Conservation (phyloP, 2,888 invertebrate genomes). For the Pristionchus mayeri region DNA sequence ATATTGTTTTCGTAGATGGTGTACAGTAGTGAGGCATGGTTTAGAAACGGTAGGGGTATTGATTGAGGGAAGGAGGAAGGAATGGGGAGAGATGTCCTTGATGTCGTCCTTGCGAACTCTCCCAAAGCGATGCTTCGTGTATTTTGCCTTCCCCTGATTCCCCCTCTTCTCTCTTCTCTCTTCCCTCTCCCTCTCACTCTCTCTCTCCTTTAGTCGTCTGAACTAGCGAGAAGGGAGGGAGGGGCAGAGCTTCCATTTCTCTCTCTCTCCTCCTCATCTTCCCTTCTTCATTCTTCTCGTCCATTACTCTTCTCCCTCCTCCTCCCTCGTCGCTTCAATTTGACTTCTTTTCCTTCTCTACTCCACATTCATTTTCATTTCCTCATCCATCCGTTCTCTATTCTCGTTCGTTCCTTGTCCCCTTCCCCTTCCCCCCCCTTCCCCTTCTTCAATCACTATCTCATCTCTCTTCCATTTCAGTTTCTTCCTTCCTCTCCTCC, state of each 20-base stretch:
- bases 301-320: not conserved
- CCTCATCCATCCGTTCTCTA: not conserved
- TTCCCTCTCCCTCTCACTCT: not conserved
- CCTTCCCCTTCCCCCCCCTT: not conserved
- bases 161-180: not conserved
- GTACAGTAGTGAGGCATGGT: too few species aligned
- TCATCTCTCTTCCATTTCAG: constrained; percentile 15
- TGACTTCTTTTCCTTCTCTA: constrained; percentile 14
- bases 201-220: constrained; percentile 24
- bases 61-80: not conserved
- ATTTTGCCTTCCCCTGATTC: constrained; percentile 1
- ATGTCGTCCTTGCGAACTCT: too few species aligned
- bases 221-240: not conserved
- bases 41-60: not conserved
- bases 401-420: not conserved
- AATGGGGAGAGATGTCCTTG: not conserved
- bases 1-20: not conserved
- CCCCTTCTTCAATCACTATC: constrained; percentile 13
- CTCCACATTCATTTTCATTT: not conserved
- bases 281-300: not conserved
- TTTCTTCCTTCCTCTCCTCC: not conserved
- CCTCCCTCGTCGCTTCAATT: constrained; percentile 12
- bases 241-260: not conserved
- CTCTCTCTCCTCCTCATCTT: not conserved
- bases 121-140: not conserved